phyloP scores from a whole-genome alignment of 2,113 vertebrate species.

The Pelobates fuscus region DNA sequence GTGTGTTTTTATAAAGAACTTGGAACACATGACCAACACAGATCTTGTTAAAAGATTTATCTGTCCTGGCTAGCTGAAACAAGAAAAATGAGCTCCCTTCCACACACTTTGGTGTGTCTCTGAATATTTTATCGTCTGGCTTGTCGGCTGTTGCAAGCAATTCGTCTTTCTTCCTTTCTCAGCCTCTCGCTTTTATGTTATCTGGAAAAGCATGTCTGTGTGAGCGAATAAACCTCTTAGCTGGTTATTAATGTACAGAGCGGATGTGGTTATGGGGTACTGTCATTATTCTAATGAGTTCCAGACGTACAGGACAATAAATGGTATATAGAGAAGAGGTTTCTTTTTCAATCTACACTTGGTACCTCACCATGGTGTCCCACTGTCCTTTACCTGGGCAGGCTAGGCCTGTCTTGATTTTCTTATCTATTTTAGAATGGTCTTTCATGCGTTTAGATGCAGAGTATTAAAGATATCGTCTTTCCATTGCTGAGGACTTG shows the following conservation, averaged over 20 bases:
- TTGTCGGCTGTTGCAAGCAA: conserved; percentile 21
- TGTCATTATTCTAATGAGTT: conserved; percentile 47
- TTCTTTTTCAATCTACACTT: neutral
- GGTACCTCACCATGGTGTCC: no score
- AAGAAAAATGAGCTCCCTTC: conserved; percentile 46
- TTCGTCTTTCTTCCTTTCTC: conserved; percentile 36
- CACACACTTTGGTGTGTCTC: conserved; percentile 33
- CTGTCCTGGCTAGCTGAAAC: conserved; percentile 57
- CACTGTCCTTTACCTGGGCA: no score
- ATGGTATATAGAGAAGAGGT: neutral
- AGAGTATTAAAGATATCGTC: no score
- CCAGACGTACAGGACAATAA: conserved; percentile 43
- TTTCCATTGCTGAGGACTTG: no score
- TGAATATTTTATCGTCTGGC: conserved; percentile 24
- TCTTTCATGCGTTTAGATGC: no score
- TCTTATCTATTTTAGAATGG: no score
- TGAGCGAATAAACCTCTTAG: conserved; percentile 51
- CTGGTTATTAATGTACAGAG: conserved; percentile 49
- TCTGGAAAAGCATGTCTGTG: conserved; percentile 58
- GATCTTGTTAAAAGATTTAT: conserved; percentile 62
- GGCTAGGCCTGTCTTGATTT: no score
- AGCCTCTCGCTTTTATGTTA: conserved; percentile 54
- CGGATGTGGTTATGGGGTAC: conserved; percentile 26
- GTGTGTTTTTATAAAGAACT: conserved; percentile 60
- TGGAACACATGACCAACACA: conserved; percentile 57